phyloP scores from a whole-genome alignment of 1,140 invertebrate genomes.

The Aphelinus certus region DNA sequence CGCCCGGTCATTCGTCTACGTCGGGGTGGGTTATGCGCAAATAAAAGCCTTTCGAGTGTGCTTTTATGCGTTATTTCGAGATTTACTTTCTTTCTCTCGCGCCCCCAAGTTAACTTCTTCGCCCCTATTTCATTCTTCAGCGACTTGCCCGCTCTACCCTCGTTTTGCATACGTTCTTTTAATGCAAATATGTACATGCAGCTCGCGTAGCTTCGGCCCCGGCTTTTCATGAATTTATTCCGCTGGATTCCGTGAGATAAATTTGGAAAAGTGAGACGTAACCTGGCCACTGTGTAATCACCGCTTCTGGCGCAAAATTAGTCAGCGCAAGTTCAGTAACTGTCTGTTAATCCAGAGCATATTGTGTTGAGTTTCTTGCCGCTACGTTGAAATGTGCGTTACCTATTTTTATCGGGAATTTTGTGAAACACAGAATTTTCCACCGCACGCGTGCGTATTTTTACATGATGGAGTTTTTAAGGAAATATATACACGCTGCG shows the following conservation, averaged over 20 bases:
- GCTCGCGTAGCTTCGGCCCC: not conserved
- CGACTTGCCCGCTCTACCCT: not conserved
- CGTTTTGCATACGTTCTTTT: conserved; percentile 3
- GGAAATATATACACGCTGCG: no score
- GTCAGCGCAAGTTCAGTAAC: no score
- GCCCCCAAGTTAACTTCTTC: conserved; percentile 10
- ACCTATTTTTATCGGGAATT: no score
- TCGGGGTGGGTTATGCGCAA: conserved; percentile 19
- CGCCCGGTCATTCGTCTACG: conserved; percentile 17
- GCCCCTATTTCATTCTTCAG: conserved; percentile 14
- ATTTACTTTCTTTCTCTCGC: conserved; percentile 24
- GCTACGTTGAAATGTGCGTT: no score
- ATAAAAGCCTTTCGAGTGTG: conserved; percentile 19
- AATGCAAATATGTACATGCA: not conserved
- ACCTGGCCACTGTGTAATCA: no score
- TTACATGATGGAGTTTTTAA: no score
- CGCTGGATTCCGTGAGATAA: not conserved
- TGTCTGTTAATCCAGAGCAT: no score
- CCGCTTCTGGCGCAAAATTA: no score
- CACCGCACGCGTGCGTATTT: no score
- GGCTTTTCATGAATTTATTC: not conserved
- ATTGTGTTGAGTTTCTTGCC: no score
- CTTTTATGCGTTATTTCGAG: conserved; percentile 31
- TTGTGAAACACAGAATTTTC: no score
- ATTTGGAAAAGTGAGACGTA: no score